Base-by-base conservation (phyloP, 1,140 invertebrate species). In the Aethina tumida region DNA sequence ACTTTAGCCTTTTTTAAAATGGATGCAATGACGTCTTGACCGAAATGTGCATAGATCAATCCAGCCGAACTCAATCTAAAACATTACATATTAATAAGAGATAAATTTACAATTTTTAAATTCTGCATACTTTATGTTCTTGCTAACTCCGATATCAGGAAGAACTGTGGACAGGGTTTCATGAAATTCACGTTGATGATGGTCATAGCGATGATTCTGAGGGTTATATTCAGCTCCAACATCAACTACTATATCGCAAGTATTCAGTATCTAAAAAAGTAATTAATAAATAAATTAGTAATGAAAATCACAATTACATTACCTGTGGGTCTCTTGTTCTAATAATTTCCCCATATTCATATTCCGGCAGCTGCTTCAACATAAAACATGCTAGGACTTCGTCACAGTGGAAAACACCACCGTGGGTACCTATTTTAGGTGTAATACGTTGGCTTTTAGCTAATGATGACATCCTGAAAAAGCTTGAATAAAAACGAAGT, bases 201-300 rank as follows among this genome's bases (percentile, higher is more conserved):
- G 96, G 66, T 99, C 96, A 66, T 84, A 99, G 52, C 83, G 71
- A 41, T 83, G 70, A 28, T 56, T 80, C 2, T 63, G 58, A 30
- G 78, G 79, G 68, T 97, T 75, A 66, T 84, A 99, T 10, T 78
- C 74, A 4, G 73, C 79, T n/a, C 96, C 96, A 16, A 99, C 94
- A 69, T 99, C 96, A 3, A 99, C 81, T 13, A 99, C 89, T 48
- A 98, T 81, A 58, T 97, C 89, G 69, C 93, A 97, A 4, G 73
- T 74, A 8, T 82, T 70, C 25, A 98, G 66, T 42, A 84, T 55
- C 58, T 62, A 24, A 24, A 41, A 22, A 31, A 29, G 12, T 21
- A n/a, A 13, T 42, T 19, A 12, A 33, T 26, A 32, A 19, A 9
- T 20, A 33, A 19, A n/a, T 39, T 31, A 43, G 5, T 5, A 12